phyloP scores from a whole-genome alignment of 2,888 invertebrate genomes.

The Pollenia labialis region DNA sequence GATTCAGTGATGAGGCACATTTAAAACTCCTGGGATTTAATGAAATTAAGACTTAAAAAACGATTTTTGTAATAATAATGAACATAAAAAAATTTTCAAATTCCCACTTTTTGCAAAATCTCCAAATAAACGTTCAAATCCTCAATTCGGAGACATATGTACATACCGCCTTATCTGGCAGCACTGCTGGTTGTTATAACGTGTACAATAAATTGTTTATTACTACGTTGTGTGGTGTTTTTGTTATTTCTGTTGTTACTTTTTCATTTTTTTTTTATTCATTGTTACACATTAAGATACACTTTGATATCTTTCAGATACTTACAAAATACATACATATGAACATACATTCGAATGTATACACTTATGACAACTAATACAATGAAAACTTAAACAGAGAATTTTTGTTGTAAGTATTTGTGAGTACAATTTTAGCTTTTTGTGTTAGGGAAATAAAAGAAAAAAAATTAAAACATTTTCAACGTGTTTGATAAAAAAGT shows the following conservation, averaged over 20 bases:
- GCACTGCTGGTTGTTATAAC: neutral
- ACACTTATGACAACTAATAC: constrained; percentile 9
- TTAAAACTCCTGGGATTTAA: too few species aligned
- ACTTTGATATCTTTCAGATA: constrained; percentile 54
- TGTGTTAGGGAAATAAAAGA: neutral
- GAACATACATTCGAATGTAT: neutral
- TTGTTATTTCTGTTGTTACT: neutral
- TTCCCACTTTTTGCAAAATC: too few species aligned
- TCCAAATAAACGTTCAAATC: too few species aligned
- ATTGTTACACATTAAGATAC: constrained; percentile 40
- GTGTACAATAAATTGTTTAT: constrained; percentile 7
- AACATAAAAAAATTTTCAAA: too few species aligned
- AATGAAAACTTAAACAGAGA: too few species aligned
- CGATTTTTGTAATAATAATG: too few species aligned
- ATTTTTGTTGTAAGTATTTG: neutral
- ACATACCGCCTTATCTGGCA: too few species aligned
- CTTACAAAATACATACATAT: constrained; percentile 13
- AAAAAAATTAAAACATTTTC: neutral
- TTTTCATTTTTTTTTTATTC: neutral
- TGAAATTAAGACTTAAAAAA: too few species aligned
- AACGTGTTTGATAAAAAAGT: neutral
- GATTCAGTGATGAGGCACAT: too few species aligned
- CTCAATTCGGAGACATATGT: too few species aligned
- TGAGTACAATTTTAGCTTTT: neutral
- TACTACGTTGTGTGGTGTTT: constrained; percentile 28